Conservation (phyloP, 2,113 vertebrate genomes). For the Platichthys flesus region DNA sequence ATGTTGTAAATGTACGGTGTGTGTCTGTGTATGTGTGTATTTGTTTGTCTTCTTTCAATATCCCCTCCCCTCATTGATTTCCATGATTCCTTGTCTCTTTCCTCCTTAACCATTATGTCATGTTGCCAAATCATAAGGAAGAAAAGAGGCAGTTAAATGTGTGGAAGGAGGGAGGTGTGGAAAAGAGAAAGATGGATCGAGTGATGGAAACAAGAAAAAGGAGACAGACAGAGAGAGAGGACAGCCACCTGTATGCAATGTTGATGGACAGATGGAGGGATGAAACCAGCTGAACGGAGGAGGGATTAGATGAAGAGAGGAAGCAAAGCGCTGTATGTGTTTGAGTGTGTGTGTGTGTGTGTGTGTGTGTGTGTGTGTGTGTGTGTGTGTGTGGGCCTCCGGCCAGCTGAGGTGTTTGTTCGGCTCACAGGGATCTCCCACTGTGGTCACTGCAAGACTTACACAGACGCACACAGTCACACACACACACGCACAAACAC, state of each 20-base stretch:
- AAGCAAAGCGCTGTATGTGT: conserved; percentile 54
- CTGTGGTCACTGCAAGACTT: conserved; percentile 61
- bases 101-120: conserved; percentile 17
- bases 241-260: conserved; percentile 69
- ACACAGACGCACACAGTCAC: conserved; percentile 37
- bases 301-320: conserved; percentile 74
- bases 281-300: conserved; percentile 67
- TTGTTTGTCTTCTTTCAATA: conserved; percentile 17
- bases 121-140: conserved; percentile 6
- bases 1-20: neutral
- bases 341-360: conserved; percentile 31
- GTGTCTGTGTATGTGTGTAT: conserved; percentile 38
- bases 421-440: conserved; percentile 74
- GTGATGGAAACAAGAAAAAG: neutral
- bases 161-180: conserved; percentile 14
- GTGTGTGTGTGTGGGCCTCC: conserved; percentile 54
- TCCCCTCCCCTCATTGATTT: conserved; percentile 13
- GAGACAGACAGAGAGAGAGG: conserved; percentile 5
- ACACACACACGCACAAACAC: conserved; percentile 14
- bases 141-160: conserved; percentile 17
- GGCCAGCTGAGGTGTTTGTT: conserved; percentile 77
- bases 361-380: conserved; percentile 38
- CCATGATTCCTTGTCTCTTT: neutral
- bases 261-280: conserved; percentile 77
- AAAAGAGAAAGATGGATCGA: conserved; percentile 6